These are phyloP conservation scores for Oikopleura vanhoeffeni DNA, from an alignment of 23 tunicate genomes.

Conservation along the genomic window DNA sequence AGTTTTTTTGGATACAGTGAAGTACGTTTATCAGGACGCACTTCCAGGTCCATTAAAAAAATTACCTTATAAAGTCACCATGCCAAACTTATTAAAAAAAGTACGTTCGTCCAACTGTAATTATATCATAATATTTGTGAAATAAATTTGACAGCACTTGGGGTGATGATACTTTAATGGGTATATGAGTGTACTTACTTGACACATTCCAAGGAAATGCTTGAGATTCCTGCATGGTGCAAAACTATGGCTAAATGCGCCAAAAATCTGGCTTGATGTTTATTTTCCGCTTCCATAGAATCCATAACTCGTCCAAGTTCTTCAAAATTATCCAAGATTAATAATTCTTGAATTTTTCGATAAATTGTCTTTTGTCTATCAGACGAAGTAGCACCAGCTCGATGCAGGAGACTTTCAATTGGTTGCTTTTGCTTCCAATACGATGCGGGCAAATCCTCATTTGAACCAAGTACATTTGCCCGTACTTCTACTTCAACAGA, in stretches of 20 bases:
- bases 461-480: neutral
- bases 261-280: conserved; percentile 4
- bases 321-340: neutral
- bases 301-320: neutral
- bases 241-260: neutral
- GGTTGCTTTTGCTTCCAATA: conserved; percentile 11
- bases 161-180: too few species aligned
- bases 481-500: neutral
- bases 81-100: too few species aligned
- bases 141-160: too few species aligned
- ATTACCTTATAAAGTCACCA: too few species aligned
- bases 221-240: neutral
- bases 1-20: too few species aligned
- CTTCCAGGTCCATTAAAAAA: too few species aligned
- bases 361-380: neutral
- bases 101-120: too few species aligned
- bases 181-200: too few species aligned
- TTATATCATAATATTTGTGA: too few species aligned
- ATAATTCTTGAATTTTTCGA: neutral
- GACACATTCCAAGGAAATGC: neutral
- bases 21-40: too few species aligned
- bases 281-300: neutral
- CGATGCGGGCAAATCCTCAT: neutral
- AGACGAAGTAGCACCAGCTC: neutral
- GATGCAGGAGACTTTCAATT: neutral